Base-by-base conservation (phyloP, 2,888 invertebrate genomes). In the Aspidapion aeneum region DNA sequence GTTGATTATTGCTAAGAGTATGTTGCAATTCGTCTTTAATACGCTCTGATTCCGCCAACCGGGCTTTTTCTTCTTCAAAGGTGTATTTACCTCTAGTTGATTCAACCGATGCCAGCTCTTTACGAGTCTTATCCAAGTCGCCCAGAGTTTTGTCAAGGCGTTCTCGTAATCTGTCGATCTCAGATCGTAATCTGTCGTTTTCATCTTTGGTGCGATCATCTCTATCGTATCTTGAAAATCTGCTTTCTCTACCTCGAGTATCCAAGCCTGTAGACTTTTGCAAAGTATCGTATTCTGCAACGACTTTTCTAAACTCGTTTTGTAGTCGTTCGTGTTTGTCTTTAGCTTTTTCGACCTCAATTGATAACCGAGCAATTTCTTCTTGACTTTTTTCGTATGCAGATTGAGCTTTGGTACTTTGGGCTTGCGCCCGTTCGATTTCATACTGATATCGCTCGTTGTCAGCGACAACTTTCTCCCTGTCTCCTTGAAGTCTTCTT, bases 331-430 rank as follows among this genome's bases (percentile, higher is more conserved):
- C 95, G 74, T 93, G 91, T 72, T 94, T 94, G 74, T 95, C 95
- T 74, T 93, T 92, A 84, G 93, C 89, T 79, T 94, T 95, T 77
- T 95, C 95, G 55, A 93, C 84, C 80, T 95, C 95, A 59, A 93
- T 84, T 75, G 94, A 92, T 72, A 94, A 86, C 72, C 94, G 85
- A 0, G 93, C 90, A 72, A 93, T 86, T 81, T 96, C 96, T 77
- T 96, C 95, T 77, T 94, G 94, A 59, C 91, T 90, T 74, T 94
- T 93, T 76, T 95, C 95, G 66, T 93, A 90, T 3, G 90, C 88
- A 12, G 90, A 90, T 76, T 92, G 93, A 12, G 91, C 89, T 81
- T 96, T 95, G 67, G 87, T 89, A 73, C 90, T 87, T 75, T 94
- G 94, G 63, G 91, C 89, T 81, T 94, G 93, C 0, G 93, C 89